These are phyloP conservation scores for Macquaria australasica DNA, from an alignment of 2,113 vertebrate species.

Conservation along the genomic window DNA sequence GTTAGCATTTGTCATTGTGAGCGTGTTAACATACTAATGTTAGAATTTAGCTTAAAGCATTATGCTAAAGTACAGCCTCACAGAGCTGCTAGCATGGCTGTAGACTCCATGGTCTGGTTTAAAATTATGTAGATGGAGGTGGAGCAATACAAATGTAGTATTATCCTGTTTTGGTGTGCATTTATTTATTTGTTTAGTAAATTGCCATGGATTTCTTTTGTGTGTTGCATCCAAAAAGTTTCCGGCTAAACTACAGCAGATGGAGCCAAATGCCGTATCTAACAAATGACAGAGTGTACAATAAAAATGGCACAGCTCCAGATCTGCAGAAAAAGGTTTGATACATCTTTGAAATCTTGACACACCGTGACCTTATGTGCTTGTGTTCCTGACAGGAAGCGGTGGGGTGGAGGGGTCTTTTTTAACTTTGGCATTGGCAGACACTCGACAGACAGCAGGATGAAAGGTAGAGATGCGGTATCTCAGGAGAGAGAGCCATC, in stretches of 20 bases:
- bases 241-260: constrained; percentile 30
- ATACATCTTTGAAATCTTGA: constrained; percentile 42
- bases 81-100: background rate
- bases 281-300: constrained; percentile 14
- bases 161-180: background rate
- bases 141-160: background rate
- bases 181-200: background rate
- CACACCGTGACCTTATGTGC: constrained; percentile 42
- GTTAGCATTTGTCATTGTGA: background rate
- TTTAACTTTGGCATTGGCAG: constrained; percentile 50
- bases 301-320: constrained; percentile 27
- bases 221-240: background rate
- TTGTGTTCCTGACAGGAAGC: constrained; percentile 19
- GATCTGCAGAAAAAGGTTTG: constrained; percentile 22
- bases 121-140: background rate
- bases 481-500: constrained; percentile 63
- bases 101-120: background rate
- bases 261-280: constrained; percentile 19
- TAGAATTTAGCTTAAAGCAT: background rate
- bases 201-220: background rate
- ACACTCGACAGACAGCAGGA: constrained; percentile 47
- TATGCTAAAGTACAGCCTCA: background rate
- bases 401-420: constrained; percentile 5
- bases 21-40: background rate
- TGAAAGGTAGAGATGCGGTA: constrained; percentile 52